Conservation (phyloP, 2,797 vertebrate genomes). For the Gadopsis bispinosus region DNA sequence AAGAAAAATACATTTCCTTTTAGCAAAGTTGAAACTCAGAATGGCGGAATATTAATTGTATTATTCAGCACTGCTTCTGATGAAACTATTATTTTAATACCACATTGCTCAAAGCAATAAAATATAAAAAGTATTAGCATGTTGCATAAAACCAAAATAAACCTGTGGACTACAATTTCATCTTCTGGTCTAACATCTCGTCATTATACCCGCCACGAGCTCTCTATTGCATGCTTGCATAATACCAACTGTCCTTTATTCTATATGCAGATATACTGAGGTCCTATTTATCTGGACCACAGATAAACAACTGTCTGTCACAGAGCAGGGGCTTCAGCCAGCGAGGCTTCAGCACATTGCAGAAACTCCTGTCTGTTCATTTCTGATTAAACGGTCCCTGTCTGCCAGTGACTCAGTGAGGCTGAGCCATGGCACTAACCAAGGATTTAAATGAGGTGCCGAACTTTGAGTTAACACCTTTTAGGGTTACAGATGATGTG, state of each 20-base stretch:
- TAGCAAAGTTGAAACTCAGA: constrained; percentile 10
- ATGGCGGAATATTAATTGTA: constrained; percentile 7
- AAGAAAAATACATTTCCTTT: constrained; percentile 18
- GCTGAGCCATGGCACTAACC: constrained; percentile 25
- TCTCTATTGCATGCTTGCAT: constrained; percentile 21
- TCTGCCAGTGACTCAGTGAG: constrained; percentile 22
- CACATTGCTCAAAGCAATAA: constrained; percentile 22
- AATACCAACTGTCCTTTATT: constrained; percentile 30
- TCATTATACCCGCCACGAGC: constrained; percentile 9
- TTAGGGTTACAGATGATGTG: constrained; percentile 63
- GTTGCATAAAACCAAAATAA: constrained; percentile 39
- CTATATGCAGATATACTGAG: constrained; percentile 10
- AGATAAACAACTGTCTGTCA: constrained; percentile 48
- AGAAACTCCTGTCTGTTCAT: constrained; percentile 7
- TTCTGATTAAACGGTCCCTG: constrained; percentile 34
- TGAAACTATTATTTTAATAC: constrained; percentile 36
- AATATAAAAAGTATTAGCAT: constrained; percentile 34
- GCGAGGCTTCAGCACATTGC: constrained; percentile 11
- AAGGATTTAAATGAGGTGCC: constrained; percentile 61
- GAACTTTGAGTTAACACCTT: constrained; percentile 77
- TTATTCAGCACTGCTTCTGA: constrained; percentile 43
- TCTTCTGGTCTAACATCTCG: constrained; percentile 25
- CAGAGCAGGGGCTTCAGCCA: constrained; percentile 33
- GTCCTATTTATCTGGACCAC: constrained; percentile 39
- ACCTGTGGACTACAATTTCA: constrained; percentile 16